Evolutionary conservation across 1,140 invertebrate genomes (phyloP), one percentile per base, ranked within the genome.

Genomic region (Tetramorium alpestre): DNA sequence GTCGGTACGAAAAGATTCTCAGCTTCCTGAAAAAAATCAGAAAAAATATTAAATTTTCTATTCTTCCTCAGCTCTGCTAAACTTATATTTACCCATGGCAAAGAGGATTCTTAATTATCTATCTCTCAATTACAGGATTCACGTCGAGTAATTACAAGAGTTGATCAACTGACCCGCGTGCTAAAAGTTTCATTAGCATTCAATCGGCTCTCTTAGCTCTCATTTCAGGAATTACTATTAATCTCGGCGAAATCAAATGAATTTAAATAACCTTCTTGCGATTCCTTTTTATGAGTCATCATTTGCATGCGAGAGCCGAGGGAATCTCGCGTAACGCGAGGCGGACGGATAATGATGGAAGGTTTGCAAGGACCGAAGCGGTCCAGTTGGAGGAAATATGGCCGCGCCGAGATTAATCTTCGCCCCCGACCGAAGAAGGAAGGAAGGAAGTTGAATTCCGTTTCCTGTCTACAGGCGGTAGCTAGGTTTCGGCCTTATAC

Each of bases 371-470:
- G 47, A 69, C 33, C 25, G 3, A 13, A n/a, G 5, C 1, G 41
- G 44, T 73, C 44, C 54, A 90, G 86, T 75, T 87, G 75, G 85
- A 85, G 62, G 77, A 73, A 56, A 60, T 72, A 70, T 51, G 72
- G 56, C 49, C 51, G 76, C 70, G 38, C 51, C 82, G 87, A 91
- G 90, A 95, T 95, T 95, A 95, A 95, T 95, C 94, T 95, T 93
- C 88, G 88, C 88, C 85, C 75, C 75, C 82, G 87, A 86, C 84
- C 75, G 72, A 92, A 93, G 65, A 69, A 69, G 93, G 54, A 95
- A 94, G 94, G 94, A 95, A 95, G 92, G 92, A 95, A 95, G 92
- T 92, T 93, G 91, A 88, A 94, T 93, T 95, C 92, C 92, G 93
- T 93, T 94, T 94, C 91, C 93, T 91, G 93, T 89, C 89, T 87